Percentiles rank a stretch among this genome's conserved stretches.
phyloP scores from a whole-genome alignment of 92 coral and sea anemone species.

The Blastomussa wellsi region DNA sequence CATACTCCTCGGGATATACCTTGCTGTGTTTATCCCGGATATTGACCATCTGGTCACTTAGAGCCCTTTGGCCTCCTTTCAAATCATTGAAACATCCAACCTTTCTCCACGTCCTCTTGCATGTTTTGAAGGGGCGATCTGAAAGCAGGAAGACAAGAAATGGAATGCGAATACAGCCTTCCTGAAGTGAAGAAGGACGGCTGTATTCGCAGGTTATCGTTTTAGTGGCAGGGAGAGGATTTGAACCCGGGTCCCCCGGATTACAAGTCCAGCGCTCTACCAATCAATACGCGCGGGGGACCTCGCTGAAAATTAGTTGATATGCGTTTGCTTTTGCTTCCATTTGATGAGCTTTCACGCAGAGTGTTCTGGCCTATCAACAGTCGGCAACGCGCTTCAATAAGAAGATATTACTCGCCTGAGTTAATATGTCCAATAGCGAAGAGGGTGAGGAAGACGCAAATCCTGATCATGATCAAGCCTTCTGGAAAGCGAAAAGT shows the following conservation, averaged over 20 bases:
- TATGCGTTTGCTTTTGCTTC: too few species aligned
- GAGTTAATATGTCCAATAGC: not conserved
- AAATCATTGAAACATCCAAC: slow-evolving; percentile 35
- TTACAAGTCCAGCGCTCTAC: too few species aligned
- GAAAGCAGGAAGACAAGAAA: not conserved
- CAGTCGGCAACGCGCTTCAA: too few species aligned
- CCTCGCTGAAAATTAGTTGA: too few species aligned
- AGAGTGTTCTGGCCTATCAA: too few species aligned
- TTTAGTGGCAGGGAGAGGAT: too few species aligned
- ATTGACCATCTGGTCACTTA: slow-evolving; percentile 23
- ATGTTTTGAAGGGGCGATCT: not conserved
- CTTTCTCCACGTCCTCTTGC: slow-evolving; percentile 21
- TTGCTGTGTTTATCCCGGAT: slow-evolving; percentile 17
- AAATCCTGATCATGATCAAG: not conserved
- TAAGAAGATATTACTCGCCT: not conserved
- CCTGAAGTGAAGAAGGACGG: too few species aligned
- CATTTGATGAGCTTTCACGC: too few species aligned
- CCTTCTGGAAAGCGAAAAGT: not conserved
- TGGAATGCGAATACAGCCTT: not conserved
- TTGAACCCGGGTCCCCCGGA: too few species aligned
- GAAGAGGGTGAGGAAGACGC: not conserved
- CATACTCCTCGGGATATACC: not conserved
- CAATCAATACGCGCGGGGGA: too few species aligned
- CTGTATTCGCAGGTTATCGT: too few species aligned
- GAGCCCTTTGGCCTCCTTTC: slow-evolving; percentile 6